Evolutionary conservation across 35 echinoderm and acorn worm genomes (phyloP), one percentile per base, ranked within the genome.

Genomic region (Lytechinus variegatus): DNA sequence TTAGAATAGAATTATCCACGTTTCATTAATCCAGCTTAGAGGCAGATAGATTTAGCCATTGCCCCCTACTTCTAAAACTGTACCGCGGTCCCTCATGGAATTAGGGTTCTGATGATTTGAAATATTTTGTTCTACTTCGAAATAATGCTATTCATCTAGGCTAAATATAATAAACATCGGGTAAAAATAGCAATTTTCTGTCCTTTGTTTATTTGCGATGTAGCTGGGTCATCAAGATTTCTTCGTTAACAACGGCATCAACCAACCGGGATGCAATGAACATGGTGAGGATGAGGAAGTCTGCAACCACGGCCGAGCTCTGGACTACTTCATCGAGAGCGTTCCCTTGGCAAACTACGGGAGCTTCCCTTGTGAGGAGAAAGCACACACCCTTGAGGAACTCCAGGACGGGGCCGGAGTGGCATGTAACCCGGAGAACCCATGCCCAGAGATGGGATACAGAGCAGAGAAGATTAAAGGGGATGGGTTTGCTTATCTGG

Each of bases 181-280:
- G 14, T 44, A 27, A 87, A 87, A 87, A 87, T 5, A 14, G 3
- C 86, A 56, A 87, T 87, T n/a, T 24, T 33, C 92, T 27, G 8
- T 56, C 6, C 8, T 87, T 33, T 29, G 33, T 44, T 44, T 44
- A 44, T 44, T 44, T 44, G 33, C 33, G 33, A 44, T 54, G 86
- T 0, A 88, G 66, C 79, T 86, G 29, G 96, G 96, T 8, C 93
- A 95, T 52, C 87, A 94, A 29, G 96, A 96, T 89, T 96, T 96
- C 86, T 96, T 90, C 58, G 92, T 92, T 33, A 96, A 96, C 52
- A 94, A 54, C 10, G 96, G 96, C 52, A 86, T 4, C n/a, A 57
- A 93, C 55, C 52, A 55, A 54, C 92, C 52, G 9, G 92, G 92
- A 27, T 93, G 92, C 54, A 9, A 28, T 9, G 52, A 28, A 11